phyloP scores from a whole-genome alignment of 2,888 invertebrate species.

The Nemoura dubitans region DNA sequence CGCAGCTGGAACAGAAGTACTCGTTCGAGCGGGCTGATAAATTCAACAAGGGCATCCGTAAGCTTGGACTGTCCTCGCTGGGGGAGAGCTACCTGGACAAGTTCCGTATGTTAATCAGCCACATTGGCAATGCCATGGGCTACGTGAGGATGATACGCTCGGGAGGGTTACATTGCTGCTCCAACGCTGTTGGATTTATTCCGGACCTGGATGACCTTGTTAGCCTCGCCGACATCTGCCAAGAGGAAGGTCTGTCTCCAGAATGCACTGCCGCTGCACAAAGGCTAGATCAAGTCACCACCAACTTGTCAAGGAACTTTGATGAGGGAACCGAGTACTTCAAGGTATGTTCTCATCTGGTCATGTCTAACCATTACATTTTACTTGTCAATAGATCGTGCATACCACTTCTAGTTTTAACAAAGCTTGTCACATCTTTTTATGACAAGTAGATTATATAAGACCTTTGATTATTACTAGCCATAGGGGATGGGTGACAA shows the following conservation, averaged over 20 bases:
- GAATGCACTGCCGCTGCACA: slow-evolving; percentile 73
- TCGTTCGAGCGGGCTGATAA: slow-evolving; percentile 92
- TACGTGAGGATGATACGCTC: slow-evolving; percentile 94
- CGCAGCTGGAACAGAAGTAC: slow-evolving; percentile 73
- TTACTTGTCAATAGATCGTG: too few relatives aligned
- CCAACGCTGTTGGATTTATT: slow-evolving; percentile 89
- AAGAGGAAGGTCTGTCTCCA: slow-evolving; percentile 67
- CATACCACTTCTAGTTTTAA: too few relatives aligned
- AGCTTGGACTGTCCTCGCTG: slow-evolving; percentile 82
- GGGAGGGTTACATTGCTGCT: slow-evolving; percentile 91
- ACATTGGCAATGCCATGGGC: slow-evolving; percentile 96
- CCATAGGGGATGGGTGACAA: too few relatives aligned
- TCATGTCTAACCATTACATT: too few relatives aligned
- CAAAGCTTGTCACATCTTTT: too few relatives aligned
- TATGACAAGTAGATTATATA: too few relatives aligned
- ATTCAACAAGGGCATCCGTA: slow-evolving; percentile 90
- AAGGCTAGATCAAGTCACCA: slow-evolving; percentile 80
- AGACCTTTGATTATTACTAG: too few relatives aligned
- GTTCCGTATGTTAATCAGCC: slow-evolving; percentile 90
- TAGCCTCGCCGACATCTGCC: slow-evolving; percentile 71
- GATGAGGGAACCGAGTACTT: slow-evolving; percentile 90
- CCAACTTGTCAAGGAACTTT: slow-evolving; percentile 82
- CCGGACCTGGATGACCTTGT: slow-evolving; percentile 78
- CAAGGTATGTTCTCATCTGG: slow-evolving; percentile 62
- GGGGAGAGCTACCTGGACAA: slow-evolving; percentile 91